Evolutionary conservation across 2,888 invertebrate species (phyloP).

Genomic region (Tolmerus cingulatus): DNA sequence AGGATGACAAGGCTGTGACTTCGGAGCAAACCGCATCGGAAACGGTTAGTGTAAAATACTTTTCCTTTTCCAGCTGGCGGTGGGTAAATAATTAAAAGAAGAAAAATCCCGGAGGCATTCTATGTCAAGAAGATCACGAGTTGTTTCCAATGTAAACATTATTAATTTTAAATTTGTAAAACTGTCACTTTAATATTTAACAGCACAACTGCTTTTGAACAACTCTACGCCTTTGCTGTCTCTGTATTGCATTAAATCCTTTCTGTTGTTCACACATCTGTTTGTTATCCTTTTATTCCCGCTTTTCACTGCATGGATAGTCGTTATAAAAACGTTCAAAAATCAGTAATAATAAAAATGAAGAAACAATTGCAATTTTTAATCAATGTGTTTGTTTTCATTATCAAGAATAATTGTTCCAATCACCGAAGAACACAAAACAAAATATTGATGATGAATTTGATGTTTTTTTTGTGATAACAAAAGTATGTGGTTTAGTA

Average conservation of each 20-base stretch:
- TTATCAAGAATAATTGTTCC: no score
- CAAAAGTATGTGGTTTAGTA: no score
- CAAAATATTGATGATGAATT: no score
- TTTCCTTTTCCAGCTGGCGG: neutral
- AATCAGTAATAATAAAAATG: neutral
- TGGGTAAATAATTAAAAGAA: neutral
- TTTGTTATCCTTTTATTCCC: neutral
- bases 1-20: slow-evolving; percentile 48
- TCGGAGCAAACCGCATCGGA: neutral
- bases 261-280: neutral
- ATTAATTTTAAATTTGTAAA: neutral
- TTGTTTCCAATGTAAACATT: neutral
- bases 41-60: neutral
- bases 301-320: neutral
- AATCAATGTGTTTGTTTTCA: no score
- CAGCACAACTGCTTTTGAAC: neutral
- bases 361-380: no score
- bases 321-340: neutral
- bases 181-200: neutral
- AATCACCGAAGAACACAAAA: no score
- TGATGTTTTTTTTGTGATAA: no score
- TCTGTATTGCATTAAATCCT: neutral
- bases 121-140: slow-evolving; percentile 28
- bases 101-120: neutral
- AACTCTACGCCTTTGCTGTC: neutral